Base-by-base conservation (phyloP, 2,113 vertebrate genomes). In the Synchiropus splendidus region DNA sequence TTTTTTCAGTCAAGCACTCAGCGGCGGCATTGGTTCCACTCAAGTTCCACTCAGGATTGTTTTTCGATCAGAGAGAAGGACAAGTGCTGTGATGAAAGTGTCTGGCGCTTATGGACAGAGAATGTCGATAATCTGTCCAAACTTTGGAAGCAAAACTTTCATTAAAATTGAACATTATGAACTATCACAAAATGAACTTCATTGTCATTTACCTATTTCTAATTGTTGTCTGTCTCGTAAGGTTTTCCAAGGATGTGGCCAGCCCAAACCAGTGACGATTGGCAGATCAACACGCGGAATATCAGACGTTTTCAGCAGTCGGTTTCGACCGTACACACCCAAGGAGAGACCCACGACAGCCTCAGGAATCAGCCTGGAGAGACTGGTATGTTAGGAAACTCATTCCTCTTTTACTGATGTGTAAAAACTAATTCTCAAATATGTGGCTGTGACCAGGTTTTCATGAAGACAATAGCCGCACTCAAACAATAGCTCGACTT, bases 221-320 rank as follows among this genome's bases (percentile, higher is more conserved):
- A n/a, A 56, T 73, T 79, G 16, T 51, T n/a, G n/a, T n/a, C n/a
- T n/a, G n/a, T n/a, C n/a, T n/a, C n/a, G n/a, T n/a, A n/a, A 98
- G 95, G 90, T 98, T 48, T 97, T 98, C 67, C 89, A 94, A 68
- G 89, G 87, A 47, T 98, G 95, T 63, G 95, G 95, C 18, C 89
- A 93, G 18, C 95, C 91, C 16, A 98, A 95, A 76, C 85, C 87
- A 10, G 82, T 81, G 18, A 86, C 87, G 50, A 78, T 85, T 8
- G 83, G 90, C 56, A 83, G 94, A 56, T 88, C 89, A 30, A 78
- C 85, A 6, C 89, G 95, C 4, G 91, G 92, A 4, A 84, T 88
- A 70, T 83, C 89, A 12, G 93, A 95, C 51, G 88, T 88, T 27
- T 91, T 93, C 53, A 94, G 79, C 16, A 59, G 75, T 1, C 86